Conservation (phyloP, 35 echinoderm and acorn worm genomes). For the Ophioderma brevispina region DNA sequence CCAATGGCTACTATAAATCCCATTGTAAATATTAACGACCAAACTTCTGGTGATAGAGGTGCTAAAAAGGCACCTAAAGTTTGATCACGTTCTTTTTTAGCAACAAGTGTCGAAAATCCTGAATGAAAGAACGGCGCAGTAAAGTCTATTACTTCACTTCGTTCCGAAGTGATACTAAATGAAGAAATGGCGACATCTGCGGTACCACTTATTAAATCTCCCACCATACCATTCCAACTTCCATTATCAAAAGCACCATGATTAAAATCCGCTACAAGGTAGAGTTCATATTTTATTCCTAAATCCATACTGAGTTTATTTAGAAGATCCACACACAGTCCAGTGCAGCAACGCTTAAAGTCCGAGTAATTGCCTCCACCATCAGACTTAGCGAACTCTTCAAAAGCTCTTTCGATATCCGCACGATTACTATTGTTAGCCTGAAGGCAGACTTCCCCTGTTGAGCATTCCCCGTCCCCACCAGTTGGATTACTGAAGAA, state of each 20-base stretch:
- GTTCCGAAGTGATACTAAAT: constrained; percentile 59
- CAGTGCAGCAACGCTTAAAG: constrained; percentile 31
- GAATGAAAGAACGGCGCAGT: constrained; percentile 67
- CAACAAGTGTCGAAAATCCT: constrained; percentile 62
- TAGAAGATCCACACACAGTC: constrained; percentile 52
- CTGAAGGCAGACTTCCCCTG: constrained; percentile 36
- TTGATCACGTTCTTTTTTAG: constrained; percentile 50
- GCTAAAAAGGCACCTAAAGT: constrained; percentile 57
- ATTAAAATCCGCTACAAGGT: constrained; percentile 56
- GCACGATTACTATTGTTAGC: constrained; percentile 9
- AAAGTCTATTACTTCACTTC: constrained; percentile 61
- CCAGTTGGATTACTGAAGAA: constrained; percentile 7
- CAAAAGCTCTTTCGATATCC: constrained; percentile 44
- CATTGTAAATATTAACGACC: constrained; percentile 45
- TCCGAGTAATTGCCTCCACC: neutral
- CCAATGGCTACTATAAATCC: constrained; percentile 46
- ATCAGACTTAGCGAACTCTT: neutral
- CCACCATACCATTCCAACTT: constrained; percentile 66
- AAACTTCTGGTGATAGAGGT: constrained; percentile 42
- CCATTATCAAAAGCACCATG: constrained; percentile 56
- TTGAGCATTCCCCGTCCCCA: constrained; percentile 19
- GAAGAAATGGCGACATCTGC: constrained; percentile 60
- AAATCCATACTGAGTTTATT: constrained; percentile 39
- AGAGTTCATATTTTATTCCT: constrained; percentile 42
- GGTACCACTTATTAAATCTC: constrained; percentile 27